phyloP scores from a whole-genome alignment of 2,113 vertebrate species.

The Acrocephalus arundinaceus region DNA sequence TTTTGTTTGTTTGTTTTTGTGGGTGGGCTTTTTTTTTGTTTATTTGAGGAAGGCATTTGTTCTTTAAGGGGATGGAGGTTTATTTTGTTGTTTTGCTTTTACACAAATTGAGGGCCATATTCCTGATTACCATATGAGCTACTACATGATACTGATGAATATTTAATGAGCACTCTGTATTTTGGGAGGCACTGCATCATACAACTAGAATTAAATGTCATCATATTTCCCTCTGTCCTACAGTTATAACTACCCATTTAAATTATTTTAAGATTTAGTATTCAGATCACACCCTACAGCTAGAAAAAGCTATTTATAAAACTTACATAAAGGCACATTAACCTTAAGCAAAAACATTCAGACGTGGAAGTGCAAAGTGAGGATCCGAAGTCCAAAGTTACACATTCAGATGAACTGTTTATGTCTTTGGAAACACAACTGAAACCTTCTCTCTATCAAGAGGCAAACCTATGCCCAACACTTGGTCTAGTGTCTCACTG shows the following conservation, averaged over 20 bases:
- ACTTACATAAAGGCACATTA: not conserved
- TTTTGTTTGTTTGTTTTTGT: not conserved
- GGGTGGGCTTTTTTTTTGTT: not conserved
- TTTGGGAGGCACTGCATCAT: not conserved
- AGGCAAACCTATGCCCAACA: not conserved
- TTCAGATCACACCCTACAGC: not conserved
- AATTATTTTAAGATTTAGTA: not conserved
- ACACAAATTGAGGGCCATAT: not conserved
- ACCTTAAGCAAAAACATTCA: not conserved
- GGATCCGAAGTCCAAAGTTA: not conserved
- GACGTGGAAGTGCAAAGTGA: not conserved
- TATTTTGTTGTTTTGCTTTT: not conserved
- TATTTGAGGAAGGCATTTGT: not conserved
- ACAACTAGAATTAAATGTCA: not conserved
- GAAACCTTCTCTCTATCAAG: not conserved
- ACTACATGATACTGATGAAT: not conserved
- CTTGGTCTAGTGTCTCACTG: not conserved
- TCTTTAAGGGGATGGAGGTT: not conserved
- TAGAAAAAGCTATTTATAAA: not conserved
- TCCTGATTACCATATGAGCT: not conserved
- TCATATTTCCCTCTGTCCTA: not conserved
- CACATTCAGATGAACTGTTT: not conserved
- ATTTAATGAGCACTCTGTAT: not conserved
- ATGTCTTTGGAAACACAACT: not conserved
- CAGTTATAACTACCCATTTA: not conserved